Evolutionary conservation across 2,797 vertebrate genomes (phyloP).

Genomic region (Enteromius thamalakanensis): DNA sequence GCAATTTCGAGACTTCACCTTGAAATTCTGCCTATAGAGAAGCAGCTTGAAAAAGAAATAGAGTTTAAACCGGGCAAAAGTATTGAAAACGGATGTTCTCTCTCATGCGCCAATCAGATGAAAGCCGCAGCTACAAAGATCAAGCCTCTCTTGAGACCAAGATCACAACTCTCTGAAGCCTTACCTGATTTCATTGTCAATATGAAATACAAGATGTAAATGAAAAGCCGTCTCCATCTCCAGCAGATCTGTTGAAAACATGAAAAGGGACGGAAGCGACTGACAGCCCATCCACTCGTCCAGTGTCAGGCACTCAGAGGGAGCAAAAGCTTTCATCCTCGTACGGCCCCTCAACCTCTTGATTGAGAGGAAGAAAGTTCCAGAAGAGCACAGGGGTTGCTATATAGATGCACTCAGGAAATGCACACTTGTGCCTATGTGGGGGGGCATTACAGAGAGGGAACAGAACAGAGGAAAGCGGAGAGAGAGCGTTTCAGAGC

Average conservation of each 20-base stretch:
- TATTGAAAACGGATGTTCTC: slow-evolving; percentile 15
- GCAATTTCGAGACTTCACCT: neutral
- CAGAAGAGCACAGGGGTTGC: slow-evolving; percentile 68
- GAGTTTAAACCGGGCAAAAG: neutral
- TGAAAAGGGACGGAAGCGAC: slow-evolving; percentile 74
- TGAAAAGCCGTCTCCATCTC: slow-evolving; percentile 57
- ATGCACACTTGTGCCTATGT: slow-evolving; percentile 72
- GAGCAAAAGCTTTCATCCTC: slow-evolving; percentile 74
- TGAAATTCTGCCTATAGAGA: neutral
- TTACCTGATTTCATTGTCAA: slow-evolving; percentile 37
- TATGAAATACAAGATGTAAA: slow-evolving; percentile 37
- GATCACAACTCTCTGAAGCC: slow-evolving; percentile 28
- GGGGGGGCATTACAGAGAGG: neutral
- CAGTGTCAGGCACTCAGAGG: slow-evolving; percentile 64
- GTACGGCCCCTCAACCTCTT: slow-evolving; percentile 71
- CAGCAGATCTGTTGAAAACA: slow-evolving; percentile 74
- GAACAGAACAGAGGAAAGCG: slow-evolving; percentile 69
- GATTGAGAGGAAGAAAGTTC: slow-evolving; percentile 77
- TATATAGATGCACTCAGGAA: slow-evolving; percentile 76
- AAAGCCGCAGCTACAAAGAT: slow-evolving; percentile 23
- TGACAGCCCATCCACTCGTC: slow-evolving; percentile 63
- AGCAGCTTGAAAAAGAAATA: neutral
- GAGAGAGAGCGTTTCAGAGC: slow-evolving; percentile 73
- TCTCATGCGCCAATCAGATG: slow-evolving; percentile 21
- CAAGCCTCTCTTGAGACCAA: slow-evolving; percentile 16